These are phyloP conservation scores for Neosalanx taihuensis DNA, from an alignment of 2,797 vertebrate genomes.

Conservation along the genomic window DNA sequence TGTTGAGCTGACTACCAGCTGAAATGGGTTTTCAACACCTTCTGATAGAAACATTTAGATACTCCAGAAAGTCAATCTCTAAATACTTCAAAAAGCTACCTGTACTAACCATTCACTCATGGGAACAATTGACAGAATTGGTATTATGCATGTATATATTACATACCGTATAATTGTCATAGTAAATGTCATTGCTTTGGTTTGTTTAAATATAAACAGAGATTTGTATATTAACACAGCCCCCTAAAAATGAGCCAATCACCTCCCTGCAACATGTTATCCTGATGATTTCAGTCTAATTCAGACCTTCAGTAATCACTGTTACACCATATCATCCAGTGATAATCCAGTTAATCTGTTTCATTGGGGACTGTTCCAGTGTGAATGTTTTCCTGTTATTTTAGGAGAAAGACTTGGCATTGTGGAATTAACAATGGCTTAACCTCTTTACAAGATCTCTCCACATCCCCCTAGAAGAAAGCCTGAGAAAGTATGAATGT, in stretches of 20 bases:
- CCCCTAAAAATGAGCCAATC: slow-evolving; percentile 8
- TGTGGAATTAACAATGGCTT: slow-evolving; percentile 66
- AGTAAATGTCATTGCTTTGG: slow-evolving; percentile 19
- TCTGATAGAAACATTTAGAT: slow-evolving; percentile 43
- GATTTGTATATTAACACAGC: slow-evolving; percentile 49
- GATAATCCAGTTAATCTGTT: slow-evolving; percentile 67
- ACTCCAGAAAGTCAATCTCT: neutral
- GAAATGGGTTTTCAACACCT: slow-evolving; percentile 38
- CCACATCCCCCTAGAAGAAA: slow-evolving; percentile 42
- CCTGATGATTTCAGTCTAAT: slow-evolving; percentile 26
- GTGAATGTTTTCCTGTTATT: slow-evolving; percentile 55
- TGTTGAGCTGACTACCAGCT: slow-evolving; percentile 47
- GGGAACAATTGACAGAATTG: neutral
- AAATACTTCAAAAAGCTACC: neutral
- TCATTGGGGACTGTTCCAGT: slow-evolving; percentile 50
- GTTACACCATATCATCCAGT: slow-evolving; percentile 44
- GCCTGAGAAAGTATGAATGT: slow-evolving; percentile 26
- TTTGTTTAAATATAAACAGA: slow-evolving; percentile 24
- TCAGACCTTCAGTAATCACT: slow-evolving; percentile 42
- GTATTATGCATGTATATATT: neutral
- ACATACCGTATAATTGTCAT: slow-evolving; percentile 15
- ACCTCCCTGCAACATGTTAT: slow-evolving; percentile 24
- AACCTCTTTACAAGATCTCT: slow-evolving; percentile 55
- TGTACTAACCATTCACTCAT: neutral
- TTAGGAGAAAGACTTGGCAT: slow-evolving; percentile 55